Conservation (phyloP, 2,888 invertebrate species). For the Serripes groenlandicus region DNA sequence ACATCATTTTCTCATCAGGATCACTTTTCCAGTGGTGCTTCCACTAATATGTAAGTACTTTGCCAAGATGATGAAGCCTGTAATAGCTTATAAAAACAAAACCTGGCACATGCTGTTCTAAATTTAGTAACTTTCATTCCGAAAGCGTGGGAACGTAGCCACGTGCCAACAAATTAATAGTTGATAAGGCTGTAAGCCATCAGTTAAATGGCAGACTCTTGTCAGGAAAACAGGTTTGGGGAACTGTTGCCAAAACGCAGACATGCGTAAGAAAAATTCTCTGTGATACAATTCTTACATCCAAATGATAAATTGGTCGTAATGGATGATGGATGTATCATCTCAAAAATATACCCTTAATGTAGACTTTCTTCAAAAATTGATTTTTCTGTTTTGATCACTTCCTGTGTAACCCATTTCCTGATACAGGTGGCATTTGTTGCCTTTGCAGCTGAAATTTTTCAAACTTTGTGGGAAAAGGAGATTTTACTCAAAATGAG, state of each 20-base stretch:
- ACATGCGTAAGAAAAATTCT: conserved; percentile 17
- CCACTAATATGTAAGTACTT: conserved; percentile 6
- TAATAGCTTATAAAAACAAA: conserved; percentile 30
- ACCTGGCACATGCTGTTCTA: conserved; percentile 29
- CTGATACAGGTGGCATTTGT: no score
- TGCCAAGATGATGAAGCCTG: conserved; percentile 26
- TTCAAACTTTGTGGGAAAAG: no score
- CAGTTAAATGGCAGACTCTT: conserved; percentile 24
- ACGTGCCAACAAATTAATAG: conserved; percentile 31
- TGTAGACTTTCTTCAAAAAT: neutral
- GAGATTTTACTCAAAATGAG: no score
- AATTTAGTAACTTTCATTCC: conserved; percentile 28
- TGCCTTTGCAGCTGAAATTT: no score
- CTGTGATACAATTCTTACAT: conserved; percentile 24
- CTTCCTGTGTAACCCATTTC: no score
- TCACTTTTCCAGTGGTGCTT: conserved; percentile 3
- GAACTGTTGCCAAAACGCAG: conserved; percentile 22
- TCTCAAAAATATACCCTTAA: neutral
- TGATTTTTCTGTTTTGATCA: no score
- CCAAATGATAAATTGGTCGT: conserved; percentile 15
- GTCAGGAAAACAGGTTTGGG: conserved; percentile 24
- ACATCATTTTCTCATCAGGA: neutral
- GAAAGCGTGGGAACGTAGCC: conserved; percentile 21
- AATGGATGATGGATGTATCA: neutral
- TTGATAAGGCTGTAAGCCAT: conserved; percentile 18